Percentiles rank a stretch among this genome's conserved stretches.
phyloP scores from a whole-genome alignment of 1,140 invertebrate species.

The Drosophila pseudoobscura region DNA sequence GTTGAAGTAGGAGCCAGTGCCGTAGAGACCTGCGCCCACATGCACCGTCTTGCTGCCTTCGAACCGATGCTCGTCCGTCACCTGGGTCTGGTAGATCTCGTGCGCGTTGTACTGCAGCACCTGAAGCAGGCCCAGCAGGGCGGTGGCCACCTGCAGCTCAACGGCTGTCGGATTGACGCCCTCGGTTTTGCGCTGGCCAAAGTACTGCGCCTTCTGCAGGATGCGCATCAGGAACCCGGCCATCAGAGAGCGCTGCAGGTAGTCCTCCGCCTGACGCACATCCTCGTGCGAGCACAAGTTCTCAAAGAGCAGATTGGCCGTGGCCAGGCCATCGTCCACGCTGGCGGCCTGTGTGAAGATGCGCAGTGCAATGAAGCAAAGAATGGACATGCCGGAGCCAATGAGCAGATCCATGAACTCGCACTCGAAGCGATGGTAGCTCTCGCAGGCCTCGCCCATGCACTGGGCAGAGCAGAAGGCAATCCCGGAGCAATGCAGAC shows the following conservation, averaged over 20 bases:
- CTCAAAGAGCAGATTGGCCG: constrained; percentile 83
- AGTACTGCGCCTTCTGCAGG: constrained; percentile 87
- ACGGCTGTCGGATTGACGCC: constrained; percentile 83
- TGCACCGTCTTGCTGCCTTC: constrained; percentile 85
- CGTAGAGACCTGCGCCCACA: constrained; percentile 92
- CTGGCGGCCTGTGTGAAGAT: constrained; percentile 87
- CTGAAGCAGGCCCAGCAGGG: constrained; percentile 90
- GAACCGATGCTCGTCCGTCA: constrained; percentile 84
- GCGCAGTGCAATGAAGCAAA: constrained; percentile 90
- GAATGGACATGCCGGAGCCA: constrained; percentile 91
- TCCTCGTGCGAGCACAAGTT: constrained; percentile 88
- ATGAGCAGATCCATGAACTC: constrained; percentile 89
- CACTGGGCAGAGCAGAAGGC: constrained; percentile 91
- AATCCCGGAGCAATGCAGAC: constrained; percentile 89
- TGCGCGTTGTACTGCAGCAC: constrained; percentile 95
- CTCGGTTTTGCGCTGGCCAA: constrained; percentile 83
- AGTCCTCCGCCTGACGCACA: constrained; percentile 87
- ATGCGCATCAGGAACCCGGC: constrained; percentile 90
- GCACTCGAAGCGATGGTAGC: constrained; percentile 93
- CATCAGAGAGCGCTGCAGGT: constrained; percentile 91
- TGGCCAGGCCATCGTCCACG: constrained; percentile 80
- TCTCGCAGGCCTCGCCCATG: constrained; percentile 86
- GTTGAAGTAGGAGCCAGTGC: constrained; percentile 92
- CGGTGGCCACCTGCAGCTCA: constrained; percentile 85
- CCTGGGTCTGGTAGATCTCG: constrained; percentile 91